A percentile compares a stretch with the other conserved stretches of the same genome.
phyloP scores from a whole-genome alignment of 2,113 vertebrate species.

The Euleptes europaea region DNA sequence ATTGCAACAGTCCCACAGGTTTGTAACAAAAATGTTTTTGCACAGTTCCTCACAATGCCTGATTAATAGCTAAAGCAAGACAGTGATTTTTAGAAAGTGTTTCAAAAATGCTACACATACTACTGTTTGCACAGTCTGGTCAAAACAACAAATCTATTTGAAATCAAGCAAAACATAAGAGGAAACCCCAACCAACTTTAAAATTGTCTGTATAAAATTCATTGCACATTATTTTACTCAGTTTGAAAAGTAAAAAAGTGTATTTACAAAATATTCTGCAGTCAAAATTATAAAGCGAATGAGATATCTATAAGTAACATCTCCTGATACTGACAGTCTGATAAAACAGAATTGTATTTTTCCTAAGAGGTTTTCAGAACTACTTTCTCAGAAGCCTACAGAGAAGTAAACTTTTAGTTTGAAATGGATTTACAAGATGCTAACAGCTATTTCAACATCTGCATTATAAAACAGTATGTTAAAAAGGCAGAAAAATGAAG shows the following conservation, averaged over 20 bases:
- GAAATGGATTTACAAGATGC: conserved; percentile 82
- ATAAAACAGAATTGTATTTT: conserved; percentile 74
- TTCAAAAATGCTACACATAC: conserved; percentile 83
- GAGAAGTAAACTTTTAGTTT: conserved; percentile 75
- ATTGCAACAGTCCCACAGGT: conserved; percentile 98
- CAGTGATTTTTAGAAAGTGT: conserved; percentile 81
- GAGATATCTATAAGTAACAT: conserved; percentile 74
- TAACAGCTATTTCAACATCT: conserved; percentile 76
- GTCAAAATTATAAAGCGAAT: conserved; percentile 84
- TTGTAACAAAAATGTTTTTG: conserved; percentile 86
- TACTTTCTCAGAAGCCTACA: conserved; percentile 65
- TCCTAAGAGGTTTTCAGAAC: conserved; percentile 75
- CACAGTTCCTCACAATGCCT: conserved; percentile 84
- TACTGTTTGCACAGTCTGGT: conserved; percentile 82
- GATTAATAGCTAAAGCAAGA: conserved; percentile 83
- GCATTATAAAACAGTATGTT: conserved; percentile 79
- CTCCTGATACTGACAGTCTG: conserved; percentile 75
- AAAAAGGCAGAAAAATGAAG: conserved; percentile 74
- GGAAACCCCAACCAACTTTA: conserved; percentile 80
- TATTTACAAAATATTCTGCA: conserved; percentile 87
- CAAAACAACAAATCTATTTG: conserved; percentile 81
- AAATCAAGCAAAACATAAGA: conserved; percentile 80
- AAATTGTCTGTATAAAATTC: conserved; percentile 85
- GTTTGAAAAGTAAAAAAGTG: conserved; percentile 90
- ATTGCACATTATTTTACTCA: conserved; percentile 87